These are phyloP conservation scores for Ophion costatus DNA, from an alignment of 2,888 invertebrate genomes.

Conservation along the genomic window DNA sequence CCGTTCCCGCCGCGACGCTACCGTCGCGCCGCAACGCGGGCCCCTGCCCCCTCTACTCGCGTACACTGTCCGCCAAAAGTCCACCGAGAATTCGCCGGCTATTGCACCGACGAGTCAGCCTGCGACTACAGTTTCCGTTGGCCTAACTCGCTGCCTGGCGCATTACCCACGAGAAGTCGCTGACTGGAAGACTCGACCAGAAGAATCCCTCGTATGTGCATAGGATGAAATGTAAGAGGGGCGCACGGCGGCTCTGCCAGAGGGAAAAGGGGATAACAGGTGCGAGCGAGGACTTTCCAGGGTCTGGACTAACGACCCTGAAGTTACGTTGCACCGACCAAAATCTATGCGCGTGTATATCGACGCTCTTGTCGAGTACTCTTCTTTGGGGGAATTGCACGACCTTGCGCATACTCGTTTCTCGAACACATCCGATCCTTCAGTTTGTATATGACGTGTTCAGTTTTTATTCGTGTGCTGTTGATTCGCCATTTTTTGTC, in stretches of 20 bases:
- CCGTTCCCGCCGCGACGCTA: slow-evolving; percentile 46
- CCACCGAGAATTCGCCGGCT: slow-evolving; percentile 77
- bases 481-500: no score
- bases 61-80: slow-evolving; percentile 82
- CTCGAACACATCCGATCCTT: no score
- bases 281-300: slow-evolving; percentile 57
- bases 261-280: slow-evolving; percentile 67
- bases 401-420: not conserved
- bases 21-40: slow-evolving; percentile 46
- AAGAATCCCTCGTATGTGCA: not conserved
- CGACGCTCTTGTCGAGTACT: not conserved
- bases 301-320: slow-evolving; percentile 21
- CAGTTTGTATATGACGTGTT: no score
- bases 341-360: slow-evolving; percentile 15
- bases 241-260: slow-evolving; percentile 10
- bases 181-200: not conserved
- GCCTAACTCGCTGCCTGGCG: slow-evolving; percentile 32
- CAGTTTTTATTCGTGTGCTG: no score
- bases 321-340: slow-evolving; percentile 43
- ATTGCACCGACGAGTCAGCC: slow-evolving; percentile 58
- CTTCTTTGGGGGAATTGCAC: not conserved
- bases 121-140: slow-evolving; percentile 69
- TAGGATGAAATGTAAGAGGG: slow-evolving; percentile 7
- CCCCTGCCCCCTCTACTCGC: slow-evolving; percentile 66
- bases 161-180: not conserved